Evolutionary conservation across 2,888 invertebrate genomes (phyloP), one percentile per base, ranked within the genome.

Genomic region (Baccha elongata): DNA sequence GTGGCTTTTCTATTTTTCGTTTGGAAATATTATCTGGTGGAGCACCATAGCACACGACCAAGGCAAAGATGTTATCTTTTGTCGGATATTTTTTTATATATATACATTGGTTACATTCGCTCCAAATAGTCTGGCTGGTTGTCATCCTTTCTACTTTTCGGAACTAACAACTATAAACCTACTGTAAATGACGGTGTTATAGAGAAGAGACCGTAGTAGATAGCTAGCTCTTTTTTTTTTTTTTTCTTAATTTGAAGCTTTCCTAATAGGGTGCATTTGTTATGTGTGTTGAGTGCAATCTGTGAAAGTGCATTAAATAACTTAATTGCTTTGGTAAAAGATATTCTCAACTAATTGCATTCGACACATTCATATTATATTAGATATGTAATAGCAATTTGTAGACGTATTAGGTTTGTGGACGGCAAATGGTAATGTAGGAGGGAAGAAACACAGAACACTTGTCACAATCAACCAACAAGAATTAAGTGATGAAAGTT

Each of bases 241-340:
- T 3, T 7, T 32, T 32, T 7, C 8, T 32, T 32, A 4, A 69
- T 64, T 69, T 23, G 62, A 46, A 69, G 19, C 37, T 48, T 8
- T 13, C 29, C 40, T 37, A 60, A 58, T 32, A 21, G 58, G 23
- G 35, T 48, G 44, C n/a, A 67, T n/a, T 53, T 50, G 10, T 26
- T 6, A 21, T 69, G 13, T 44, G 52, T 37, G 26, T n/a, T 23
- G 58, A 76, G 71, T 78, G 64, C 65, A 71, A 69, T 67, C 60
- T 68, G 53, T 58, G 67, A 52, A 67, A 60, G 52, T 79, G 78
- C 72, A 79, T 79, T 73, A 73, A 73, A 68, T 62, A n/a, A 53
- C 53, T 67, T 73, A 79, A 79, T 73, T 73, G 62, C 73, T 26
- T 44, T 46, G 50, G 52, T 68, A 19, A 73, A 53, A 73, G 79